Evolutionary conservation across 1,140 invertebrate genomes (phyloP), one percentile per base, ranked within the genome.

Genomic region (Sesamia nonagrioides): DNA sequence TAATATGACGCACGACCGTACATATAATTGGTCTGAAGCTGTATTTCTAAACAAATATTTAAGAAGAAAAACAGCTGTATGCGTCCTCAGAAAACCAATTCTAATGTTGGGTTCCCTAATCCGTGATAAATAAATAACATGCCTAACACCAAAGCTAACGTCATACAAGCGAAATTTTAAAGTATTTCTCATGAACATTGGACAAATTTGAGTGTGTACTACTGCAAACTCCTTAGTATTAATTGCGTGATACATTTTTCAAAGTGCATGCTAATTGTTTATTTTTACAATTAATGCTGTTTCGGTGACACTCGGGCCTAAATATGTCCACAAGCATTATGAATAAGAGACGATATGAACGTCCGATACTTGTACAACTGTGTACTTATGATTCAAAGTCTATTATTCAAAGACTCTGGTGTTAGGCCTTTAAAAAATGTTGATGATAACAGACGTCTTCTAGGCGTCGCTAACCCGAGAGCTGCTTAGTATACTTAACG

Each of bases 401-500:
- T 6, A 48, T 48, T 48, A 48, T 48, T 48, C 45, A 48, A 48
- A 9, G 40, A n/a, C 40, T 66, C 18, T 45, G 21, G 37, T 35
- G 40, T 45, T 11, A 66, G 37, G 37, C 61, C 40, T 45, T 9
- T 45, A 21, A 21, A 8, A 63, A 45, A 45, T 45, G 18, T 33
- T 40, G 11, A 42, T n/a, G 48, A 74, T 9, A 58, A 60, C 54
- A 13, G 54, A 45, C 21, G 56, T 37, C 56, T 21, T 35, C 21
- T 7, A 61, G 72, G 45, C 27, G 58, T 50, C 74, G 74, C 74
- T 76, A 76, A 76, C 60, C 21, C 74, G 74, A 76, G 45, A 76
- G 74, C 74, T 21, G 60, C 74, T 66, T 76, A 88, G 56, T 58
- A 74, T 85, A 83, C 86, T 90, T 89, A 89, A 87, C 85, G 81